Conservation (phyloP, 1,140 invertebrate genomes). For the Probaryconus sp. region DNA sequence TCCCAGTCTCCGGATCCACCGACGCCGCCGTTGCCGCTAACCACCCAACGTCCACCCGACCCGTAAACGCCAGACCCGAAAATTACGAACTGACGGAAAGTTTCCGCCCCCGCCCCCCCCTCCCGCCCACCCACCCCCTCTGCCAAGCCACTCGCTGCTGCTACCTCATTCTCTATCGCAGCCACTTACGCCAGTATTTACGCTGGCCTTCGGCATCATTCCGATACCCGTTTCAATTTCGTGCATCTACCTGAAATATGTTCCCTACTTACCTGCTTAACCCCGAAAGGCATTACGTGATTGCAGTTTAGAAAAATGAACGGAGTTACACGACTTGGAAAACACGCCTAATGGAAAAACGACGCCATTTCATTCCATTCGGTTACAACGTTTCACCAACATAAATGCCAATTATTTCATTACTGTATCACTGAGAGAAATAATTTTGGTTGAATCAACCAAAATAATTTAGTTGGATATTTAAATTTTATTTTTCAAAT, state of each 20-base stretch:
- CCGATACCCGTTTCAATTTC: slow-evolving; percentile 49
- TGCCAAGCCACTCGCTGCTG: neutral
- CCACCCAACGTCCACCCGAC: slow-evolving; percentile 57
- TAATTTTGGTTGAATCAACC: too few species aligned
- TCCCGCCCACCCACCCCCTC: slow-evolving; percentile 21
- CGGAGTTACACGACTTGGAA: slow-evolving; percentile 7
- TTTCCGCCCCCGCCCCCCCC: slow-evolving; percentile 52
- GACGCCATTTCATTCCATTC: too few species aligned
- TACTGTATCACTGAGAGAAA: too few species aligned
- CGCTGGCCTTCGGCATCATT: slow-evolving; percentile 31
- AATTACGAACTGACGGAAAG: slow-evolving; percentile 73
- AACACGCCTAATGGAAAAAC: slow-evolving; percentile 10
- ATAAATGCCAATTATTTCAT: too few species aligned
- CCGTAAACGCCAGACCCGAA: slow-evolving; percentile 67
- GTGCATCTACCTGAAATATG: slow-evolving; percentile 39
- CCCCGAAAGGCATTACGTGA: slow-evolving; percentile 34
- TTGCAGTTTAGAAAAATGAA: slow-evolving; percentile 25
- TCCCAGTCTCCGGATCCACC: slow-evolving; percentile 54
- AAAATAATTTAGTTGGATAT: too few species aligned
- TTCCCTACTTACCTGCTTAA: slow-evolving; percentile 25
- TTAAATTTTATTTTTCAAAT: too few species aligned
- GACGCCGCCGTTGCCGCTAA: slow-evolving; percentile 19
- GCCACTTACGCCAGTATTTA: slow-evolving; percentile 20
- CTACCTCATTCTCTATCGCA: slow-evolving; percentile 1
- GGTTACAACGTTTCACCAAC: too few species aligned